phyloP scores from a whole-genome alignment of 2,888 invertebrate species.

The Nematopogon swammerdamellus region DNA sequence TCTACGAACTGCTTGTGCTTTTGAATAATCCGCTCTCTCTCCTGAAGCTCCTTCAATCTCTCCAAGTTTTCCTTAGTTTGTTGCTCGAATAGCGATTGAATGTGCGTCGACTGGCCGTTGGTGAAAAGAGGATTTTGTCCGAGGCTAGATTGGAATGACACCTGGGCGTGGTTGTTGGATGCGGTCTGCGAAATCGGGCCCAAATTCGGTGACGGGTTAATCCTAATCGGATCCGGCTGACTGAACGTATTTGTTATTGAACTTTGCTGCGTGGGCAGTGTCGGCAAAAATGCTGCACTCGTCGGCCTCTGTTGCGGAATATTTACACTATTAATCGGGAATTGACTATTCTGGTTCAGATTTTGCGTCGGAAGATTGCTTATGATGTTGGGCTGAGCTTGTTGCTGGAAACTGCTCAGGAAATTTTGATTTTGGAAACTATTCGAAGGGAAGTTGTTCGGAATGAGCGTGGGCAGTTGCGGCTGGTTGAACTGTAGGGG shows the following conservation, averaged over 20 bases:
- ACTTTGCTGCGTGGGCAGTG: slow-evolving; percentile 25
- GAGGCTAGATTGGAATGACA: slow-evolving; percentile 35
- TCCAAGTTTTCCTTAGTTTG: slow-evolving; percentile 61
- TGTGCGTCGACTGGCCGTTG: slow-evolving; percentile 49
- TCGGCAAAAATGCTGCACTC: slow-evolving; percentile 37
- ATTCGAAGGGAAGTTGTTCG: slow-evolving; percentile 5
- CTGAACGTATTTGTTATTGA: slow-evolving; percentile 30
- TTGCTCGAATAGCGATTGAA: slow-evolving; percentile 56
- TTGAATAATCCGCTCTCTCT: slow-evolving; percentile 68
- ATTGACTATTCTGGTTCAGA: slow-evolving; percentile 27
- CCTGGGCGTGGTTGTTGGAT: slow-evolving; percentile 24
- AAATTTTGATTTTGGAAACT: slow-evolving; percentile 22
- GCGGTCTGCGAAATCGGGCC: slow-evolving; percentile 24
- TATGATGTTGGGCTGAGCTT: slow-evolving; percentile 9
- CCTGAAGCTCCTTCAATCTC: slow-evolving; percentile 64
- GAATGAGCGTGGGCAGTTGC: slow-evolving; percentile 8
- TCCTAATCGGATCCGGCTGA: slow-evolving; percentile 39
- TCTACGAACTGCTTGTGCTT: slow-evolving; percentile 76
- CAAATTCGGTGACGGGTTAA: slow-evolving; percentile 46
- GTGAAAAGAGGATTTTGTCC: slow-evolving; percentile 42
- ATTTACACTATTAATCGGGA: slow-evolving; percentile 21
- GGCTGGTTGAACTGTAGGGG: slow-evolving; percentile 33
- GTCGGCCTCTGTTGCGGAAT: slow-evolving; percentile 40
- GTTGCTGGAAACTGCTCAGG: slow-evolving; percentile 12
- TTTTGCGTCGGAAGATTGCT: slow-evolving; percentile 3